A percentile compares a stretch with the other conserved stretches of the same genome.
Conservation (phyloP, 2,888 invertebrate genomes). For the Eremobia ochroleuca region DNA sequence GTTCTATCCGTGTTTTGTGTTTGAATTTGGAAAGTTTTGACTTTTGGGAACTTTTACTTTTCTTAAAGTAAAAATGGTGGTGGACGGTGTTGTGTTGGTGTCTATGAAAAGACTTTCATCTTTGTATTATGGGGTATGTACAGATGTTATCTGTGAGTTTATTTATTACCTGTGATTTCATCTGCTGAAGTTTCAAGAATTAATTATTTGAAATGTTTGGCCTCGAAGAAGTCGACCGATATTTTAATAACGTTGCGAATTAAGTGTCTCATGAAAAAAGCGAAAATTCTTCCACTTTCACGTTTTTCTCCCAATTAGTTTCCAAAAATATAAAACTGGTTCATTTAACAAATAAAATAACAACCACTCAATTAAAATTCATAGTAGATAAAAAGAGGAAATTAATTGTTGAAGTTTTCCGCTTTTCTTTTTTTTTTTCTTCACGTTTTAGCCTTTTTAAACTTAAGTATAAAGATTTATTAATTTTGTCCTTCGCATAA, state of each 20-base stretch:
- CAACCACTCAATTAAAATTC: background rate
- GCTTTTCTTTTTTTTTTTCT: slow-evolving; percentile 14
- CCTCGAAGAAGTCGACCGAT: too few species aligned
- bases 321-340: background rate
- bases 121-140: slow-evolving; percentile 56
- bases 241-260: background rate
- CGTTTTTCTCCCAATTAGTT: slow-evolving; percentile 25
- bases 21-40: slow-evolving; percentile 41
- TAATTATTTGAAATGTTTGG: background rate
- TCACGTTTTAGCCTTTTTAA: background rate
- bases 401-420: background rate
- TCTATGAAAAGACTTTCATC: slow-evolving; percentile 59
- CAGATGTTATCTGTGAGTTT: too few species aligned
- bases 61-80: slow-evolving; percentile 52
- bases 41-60: background rate
- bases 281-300: background rate
- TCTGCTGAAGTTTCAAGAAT: background rate
- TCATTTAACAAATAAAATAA: slow-evolving; percentile 1
- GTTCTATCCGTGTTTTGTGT: slow-evolving; percentile 4
- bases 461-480: background rate
- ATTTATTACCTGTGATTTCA: background rate
- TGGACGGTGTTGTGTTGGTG: slow-evolving; percentile 58
- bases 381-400: background rate
- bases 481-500: background rate
- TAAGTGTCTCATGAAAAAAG: background rate